A percentile compares a stretch with the other conserved stretches of the same genome.
phyloP scores from a whole-genome alignment of 2,888 invertebrate species.

The Argyresthia goedartella region DNA sequence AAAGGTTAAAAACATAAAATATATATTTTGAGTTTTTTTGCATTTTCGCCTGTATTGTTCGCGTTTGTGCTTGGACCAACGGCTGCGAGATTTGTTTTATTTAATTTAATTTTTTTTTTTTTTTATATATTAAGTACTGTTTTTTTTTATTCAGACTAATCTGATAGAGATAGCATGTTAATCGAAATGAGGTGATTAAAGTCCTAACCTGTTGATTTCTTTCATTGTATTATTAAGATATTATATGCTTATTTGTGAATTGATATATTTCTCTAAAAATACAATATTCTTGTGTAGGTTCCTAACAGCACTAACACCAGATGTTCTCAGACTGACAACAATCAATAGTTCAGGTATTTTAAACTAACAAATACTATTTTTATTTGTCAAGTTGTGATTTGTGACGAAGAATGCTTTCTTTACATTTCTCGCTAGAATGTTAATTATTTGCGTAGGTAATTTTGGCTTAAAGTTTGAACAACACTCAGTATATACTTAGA shows the following conservation, averaged over 20 bases:
- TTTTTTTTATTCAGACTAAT: too few relatives aligned
- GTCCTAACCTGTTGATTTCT: slow-evolving; percentile 5
- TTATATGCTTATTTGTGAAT: not conserved
- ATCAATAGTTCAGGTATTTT: slow-evolving; percentile 64
- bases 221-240: not conserved
- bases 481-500: not conserved
- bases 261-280: slow-evolving; percentile 7
- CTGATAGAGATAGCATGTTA: too few relatives aligned
- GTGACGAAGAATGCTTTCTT: slow-evolving; percentile 63
- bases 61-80: slow-evolving; percentile 56
- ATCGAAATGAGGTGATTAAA: slow-evolving; percentile 11
- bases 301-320: slow-evolving; percentile 69
- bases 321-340: slow-evolving; percentile 68
- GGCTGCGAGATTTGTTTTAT: slow-evolving; percentile 27
- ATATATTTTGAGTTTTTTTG: slow-evolving; percentile 1
- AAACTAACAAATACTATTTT: slow-evolving; percentile 5
- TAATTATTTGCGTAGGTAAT: not conserved
- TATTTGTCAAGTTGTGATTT: slow-evolving; percentile 10
- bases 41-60: slow-evolving; percentile 32
- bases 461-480: not conserved
- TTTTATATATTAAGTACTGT: too few relatives aligned
- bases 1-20: too few relatives aligned
- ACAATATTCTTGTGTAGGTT: slow-evolving; percentile 52
- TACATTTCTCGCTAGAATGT: slow-evolving; percentile 2
- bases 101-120: not conserved